Conservation (phyloP, 2,888 invertebrate genomes). For the Bhutanitis thaidina region DNA sequence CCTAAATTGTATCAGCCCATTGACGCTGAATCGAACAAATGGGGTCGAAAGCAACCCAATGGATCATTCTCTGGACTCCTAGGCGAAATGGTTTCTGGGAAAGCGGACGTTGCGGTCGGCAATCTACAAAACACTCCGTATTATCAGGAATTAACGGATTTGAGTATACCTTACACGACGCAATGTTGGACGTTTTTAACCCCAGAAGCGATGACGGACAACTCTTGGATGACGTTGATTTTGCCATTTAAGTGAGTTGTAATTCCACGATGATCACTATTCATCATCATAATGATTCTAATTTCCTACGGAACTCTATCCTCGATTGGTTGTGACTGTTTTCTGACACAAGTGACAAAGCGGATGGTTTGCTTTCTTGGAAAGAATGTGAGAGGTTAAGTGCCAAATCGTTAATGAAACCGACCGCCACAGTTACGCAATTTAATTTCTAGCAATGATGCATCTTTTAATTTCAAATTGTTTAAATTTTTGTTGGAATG, state of each 20-base stretch:
- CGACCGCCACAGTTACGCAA: too few relatives aligned
- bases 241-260: conserved; percentile 85
- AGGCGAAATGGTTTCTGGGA: conserved; percentile 84
- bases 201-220: conserved; percentile 88
- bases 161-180: conserved; percentile 88
- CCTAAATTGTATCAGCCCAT: conserved; percentile 83
- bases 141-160: conserved; percentile 84
- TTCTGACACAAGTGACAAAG: too few relatives aligned
- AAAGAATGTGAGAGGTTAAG: too few relatives aligned
- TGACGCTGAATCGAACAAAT: conserved; percentile 81
- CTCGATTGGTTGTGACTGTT: too few relatives aligned
- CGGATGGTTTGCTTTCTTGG: too few relatives aligned
- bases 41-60: conserved; percentile 83
- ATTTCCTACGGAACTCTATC: too few relatives aligned
- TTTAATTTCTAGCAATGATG: too few relatives aligned
- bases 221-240: conserved; percentile 91
- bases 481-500: too few relatives aligned
- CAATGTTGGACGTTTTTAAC: conserved; percentile 92
- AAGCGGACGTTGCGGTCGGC: conserved; percentile 87
- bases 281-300: too few relatives aligned
- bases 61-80: conserved; percentile 85
- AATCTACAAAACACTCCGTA: conserved; percentile 88
- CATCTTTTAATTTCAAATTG: too few relatives aligned
- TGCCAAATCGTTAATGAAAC: too few relatives aligned
- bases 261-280: too few relatives aligned